Conservation (phyloP, 1,140 invertebrate species). For the Pissodes strobi region DNA sequence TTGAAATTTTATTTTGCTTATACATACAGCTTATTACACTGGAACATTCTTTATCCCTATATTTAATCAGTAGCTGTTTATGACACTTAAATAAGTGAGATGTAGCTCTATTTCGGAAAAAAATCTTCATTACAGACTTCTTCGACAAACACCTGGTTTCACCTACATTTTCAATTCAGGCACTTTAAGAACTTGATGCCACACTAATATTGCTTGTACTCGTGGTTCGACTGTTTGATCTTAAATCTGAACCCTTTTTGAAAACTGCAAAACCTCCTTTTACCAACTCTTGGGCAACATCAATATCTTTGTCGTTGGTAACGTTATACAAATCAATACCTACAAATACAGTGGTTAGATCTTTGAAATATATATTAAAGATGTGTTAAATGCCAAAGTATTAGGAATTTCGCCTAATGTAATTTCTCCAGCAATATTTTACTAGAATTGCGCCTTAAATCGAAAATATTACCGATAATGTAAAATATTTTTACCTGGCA, state of each 20-base stretch:
- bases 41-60: not conserved
- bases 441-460: too few relatives aligned
- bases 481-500: too few relatives aligned
- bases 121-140: not conserved
- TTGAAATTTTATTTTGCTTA: not conserved
- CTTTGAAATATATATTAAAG: too few relatives aligned
- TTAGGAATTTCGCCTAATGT: too few relatives aligned
- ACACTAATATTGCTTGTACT: constrained; percentile 47
- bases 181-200: too few relatives aligned
- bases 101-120: not conserved
- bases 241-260: constrained; percentile 40
- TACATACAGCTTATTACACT: not conserved
- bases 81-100: not conserved
- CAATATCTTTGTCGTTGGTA: constrained; percentile 45
- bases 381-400: too few relatives aligned
- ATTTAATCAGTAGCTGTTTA: not conserved
- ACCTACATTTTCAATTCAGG: not conserved
- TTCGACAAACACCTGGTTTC: not conserved
- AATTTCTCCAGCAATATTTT: too few relatives aligned
- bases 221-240: constrained; percentile 37
- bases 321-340: constrained; percentile 64
- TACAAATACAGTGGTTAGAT: too few relatives aligned
- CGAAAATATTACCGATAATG: too few relatives aligned
- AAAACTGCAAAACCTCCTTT: constrained; percentile 48
- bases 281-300: constrained; percentile 52